Evolutionary conservation across 2,888 invertebrate species (phyloP).

Genomic region (Synanthedon andrenaeformis): DNA sequence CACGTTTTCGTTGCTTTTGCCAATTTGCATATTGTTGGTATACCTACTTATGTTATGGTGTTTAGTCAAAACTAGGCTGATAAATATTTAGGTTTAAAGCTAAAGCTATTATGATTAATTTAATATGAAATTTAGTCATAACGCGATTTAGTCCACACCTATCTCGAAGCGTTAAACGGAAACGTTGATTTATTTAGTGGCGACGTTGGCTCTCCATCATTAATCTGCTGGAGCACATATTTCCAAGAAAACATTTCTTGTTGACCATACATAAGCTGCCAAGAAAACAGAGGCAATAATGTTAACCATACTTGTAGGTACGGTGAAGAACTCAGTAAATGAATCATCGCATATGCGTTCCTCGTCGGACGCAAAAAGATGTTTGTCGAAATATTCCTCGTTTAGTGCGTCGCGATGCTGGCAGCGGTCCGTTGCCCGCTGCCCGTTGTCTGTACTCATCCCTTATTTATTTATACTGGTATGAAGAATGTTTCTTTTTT

Average conservation of each 20-base stretch:
- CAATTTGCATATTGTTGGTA: too few relatives aligned
- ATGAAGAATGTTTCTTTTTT: constrained; percentile 62
- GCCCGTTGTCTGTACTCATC: constrained; percentile 52
- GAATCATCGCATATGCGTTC: constrained; percentile 67
- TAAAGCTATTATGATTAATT: too few relatives aligned
- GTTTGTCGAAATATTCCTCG: constrained; percentile 64
- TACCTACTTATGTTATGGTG: too few relatives aligned
- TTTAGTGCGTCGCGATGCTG: constrained; percentile 42
- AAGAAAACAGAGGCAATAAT: constrained; percentile 67
- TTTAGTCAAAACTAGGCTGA: too few relatives aligned
- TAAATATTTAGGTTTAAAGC: too few relatives aligned
- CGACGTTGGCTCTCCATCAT: constrained; percentile 64
- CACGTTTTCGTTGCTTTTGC: too few relatives aligned
- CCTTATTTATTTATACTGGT: constrained; percentile 68
- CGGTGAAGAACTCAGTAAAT: constrained; percentile 62
- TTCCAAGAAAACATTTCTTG: constrained; percentile 67
- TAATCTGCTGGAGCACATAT: constrained; percentile 67
- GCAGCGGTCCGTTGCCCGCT: constrained; percentile 26
- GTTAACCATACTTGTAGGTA: constrained; percentile 55
- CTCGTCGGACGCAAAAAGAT: constrained; percentile 63
- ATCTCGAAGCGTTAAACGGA: too few relatives aligned
- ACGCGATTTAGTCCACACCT: too few relatives aligned
- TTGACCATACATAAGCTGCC: constrained; percentile 57
- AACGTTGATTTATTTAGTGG: constrained; percentile 56
- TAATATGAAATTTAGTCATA: too few relatives aligned